These are phyloP conservation scores for Cephalopterus ornatus DNA, from an alignment of 2,113 vertebrate genomes.

Conservation along the genomic window DNA sequence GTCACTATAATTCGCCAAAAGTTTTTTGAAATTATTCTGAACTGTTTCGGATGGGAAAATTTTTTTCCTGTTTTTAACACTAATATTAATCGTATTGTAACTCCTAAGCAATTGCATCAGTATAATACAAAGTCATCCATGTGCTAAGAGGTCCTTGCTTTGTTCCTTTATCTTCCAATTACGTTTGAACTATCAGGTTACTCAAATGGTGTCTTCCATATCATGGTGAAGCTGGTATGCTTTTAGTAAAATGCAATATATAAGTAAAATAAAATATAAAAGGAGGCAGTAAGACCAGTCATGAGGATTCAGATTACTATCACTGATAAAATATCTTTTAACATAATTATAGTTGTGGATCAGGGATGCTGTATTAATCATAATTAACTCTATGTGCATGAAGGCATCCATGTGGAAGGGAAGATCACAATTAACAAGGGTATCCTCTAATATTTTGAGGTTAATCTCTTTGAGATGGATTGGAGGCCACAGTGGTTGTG, in stretches of 20 bases:
- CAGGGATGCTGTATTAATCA: not conserved
- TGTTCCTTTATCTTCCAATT: not conserved
- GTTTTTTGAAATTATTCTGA: not conserved
- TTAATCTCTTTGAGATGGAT: not conserved
- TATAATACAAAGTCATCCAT: not conserved
- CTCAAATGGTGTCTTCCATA: not conserved
- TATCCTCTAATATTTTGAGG: not conserved
- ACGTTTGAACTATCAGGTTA: not conserved
- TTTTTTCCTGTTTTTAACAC: not conserved
- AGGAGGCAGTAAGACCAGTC: not conserved
- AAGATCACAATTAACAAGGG: not conserved
- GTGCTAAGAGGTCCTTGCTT: not conserved
- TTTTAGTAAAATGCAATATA: not conserved
- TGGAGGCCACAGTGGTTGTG: not conserved
- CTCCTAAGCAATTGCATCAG: not conserved
- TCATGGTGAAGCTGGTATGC: not conserved
- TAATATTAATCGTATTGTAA: not conserved
- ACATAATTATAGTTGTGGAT: not conserved
- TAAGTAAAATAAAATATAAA: not conserved
- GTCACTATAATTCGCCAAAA: not conserved
- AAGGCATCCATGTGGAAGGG: accelerated
- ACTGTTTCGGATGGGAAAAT: not conserved
- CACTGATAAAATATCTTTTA: not conserved
- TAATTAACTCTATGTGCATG: accelerated
- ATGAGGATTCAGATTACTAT: not conserved